phyloP scores from a whole-genome alignment of 37 sponge, comb jelly and placozoan species.

The Agelas oroides region DNA sequence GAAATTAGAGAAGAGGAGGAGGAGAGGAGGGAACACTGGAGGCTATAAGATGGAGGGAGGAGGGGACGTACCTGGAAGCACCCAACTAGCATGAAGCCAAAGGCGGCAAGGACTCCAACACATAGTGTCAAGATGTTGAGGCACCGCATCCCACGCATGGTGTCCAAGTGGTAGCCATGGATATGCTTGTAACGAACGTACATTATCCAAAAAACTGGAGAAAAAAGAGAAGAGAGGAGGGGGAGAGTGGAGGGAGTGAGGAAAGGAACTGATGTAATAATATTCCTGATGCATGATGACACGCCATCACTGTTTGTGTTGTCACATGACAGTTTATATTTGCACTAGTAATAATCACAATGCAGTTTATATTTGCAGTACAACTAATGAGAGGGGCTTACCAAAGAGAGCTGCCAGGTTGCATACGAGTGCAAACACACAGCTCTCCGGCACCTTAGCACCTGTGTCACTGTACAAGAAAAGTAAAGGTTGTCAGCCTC shows the following conservation, averaged over 20 bases:
- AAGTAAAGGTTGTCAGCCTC: no score
- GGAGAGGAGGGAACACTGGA: no score
- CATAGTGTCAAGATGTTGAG: constrained; percentile 27
- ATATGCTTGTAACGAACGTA: constrained; percentile 31
- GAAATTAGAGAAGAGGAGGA: no score
- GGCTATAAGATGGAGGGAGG: no score
- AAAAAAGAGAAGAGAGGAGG: constrained; percentile 12
- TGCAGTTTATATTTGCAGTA: no score
- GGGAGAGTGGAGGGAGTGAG: background rate
- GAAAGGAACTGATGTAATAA: no score
- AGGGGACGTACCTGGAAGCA: constrained; percentile 67
- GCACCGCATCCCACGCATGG: background rate
- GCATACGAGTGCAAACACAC: constrained; percentile 70
- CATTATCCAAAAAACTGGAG: background rate
- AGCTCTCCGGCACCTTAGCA: constrained; percentile 74
- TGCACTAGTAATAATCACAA: no score
- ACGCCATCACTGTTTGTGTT: no score
- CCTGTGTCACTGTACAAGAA: constrained; percentile 71
- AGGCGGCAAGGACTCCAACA: constrained; percentile 31
- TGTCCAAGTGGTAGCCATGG: background rate
- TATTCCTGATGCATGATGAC: no score
- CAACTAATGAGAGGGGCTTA: no score
- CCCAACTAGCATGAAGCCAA: constrained; percentile 66
- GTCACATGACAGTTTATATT: no score
- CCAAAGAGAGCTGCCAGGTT: constrained; percentile 16